A percentile compares a stretch with the other conserved stretches of the same genome.
Evolutionary conservation across 2,888 invertebrate species (phyloP).

Genomic region (Tholera decimalis): DNA sequence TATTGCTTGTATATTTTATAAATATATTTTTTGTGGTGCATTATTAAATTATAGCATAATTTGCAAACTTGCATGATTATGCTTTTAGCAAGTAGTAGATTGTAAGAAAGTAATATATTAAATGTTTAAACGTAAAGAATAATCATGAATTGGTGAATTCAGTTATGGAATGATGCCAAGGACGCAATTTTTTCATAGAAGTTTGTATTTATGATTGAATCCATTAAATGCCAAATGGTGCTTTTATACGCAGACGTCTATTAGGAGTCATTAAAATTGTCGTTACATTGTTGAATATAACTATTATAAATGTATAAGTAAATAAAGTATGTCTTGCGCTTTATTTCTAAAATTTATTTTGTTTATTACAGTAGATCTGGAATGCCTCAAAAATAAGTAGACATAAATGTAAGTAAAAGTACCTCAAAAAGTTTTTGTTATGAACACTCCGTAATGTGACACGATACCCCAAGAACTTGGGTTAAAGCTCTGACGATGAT

Average conservation of each 20-base stretch:
- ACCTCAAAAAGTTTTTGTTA: not conserved
- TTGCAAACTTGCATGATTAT: conserved; percentile 65
- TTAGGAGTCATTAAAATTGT: conserved; percentile 53
- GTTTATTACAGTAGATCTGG: conserved; percentile 23
- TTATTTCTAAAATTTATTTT: conserved; percentile 19
- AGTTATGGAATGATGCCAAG: conserved; percentile 56
- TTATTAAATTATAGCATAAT: conserved; percentile 59
- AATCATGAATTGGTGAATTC: conserved; percentile 43
- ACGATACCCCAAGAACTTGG: not conserved
- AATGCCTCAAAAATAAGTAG: not conserved
- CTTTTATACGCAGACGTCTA: conserved; percentile 59
- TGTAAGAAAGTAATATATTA: conserved; percentile 50
- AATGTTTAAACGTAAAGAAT: conserved; percentile 37
- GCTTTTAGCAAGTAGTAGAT: conserved; percentile 54
- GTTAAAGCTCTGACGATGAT: not conserved
- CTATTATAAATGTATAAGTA: conserved; percentile 30
- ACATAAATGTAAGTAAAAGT: not conserved
- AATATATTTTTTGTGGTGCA: conserved; percentile 61
- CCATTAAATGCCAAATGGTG: conserved; percentile 66
- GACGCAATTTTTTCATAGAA: conserved; percentile 45
- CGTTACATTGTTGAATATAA: conserved; percentile 43
- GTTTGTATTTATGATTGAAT: conserved; percentile 56
- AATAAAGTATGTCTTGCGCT: conserved; percentile 17
- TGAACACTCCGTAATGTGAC: not conserved
- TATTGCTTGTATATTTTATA: conserved; percentile 75